Evolutionary conservation across 2,797 vertebrate genomes (phyloP).

Genomic region (Botia almorhae): DNA sequence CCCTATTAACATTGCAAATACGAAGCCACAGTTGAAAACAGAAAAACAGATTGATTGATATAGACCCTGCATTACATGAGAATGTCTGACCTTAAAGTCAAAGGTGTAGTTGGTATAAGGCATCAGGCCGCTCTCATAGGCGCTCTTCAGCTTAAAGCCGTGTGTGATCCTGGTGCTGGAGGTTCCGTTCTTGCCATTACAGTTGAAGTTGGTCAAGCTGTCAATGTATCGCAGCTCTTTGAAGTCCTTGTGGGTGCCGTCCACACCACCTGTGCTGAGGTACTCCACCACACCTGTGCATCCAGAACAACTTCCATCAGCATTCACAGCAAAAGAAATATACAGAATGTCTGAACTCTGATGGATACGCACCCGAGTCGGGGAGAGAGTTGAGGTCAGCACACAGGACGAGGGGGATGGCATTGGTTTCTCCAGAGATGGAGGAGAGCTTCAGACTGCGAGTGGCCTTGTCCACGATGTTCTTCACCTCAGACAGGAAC

Average conservation of each 20-base stretch:
- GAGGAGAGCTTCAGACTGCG: slow-evolving; percentile 89
- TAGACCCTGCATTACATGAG: too few relatives aligned
- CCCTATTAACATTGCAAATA: too few relatives aligned
- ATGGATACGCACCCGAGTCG: too few relatives aligned
- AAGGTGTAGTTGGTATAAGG: slow-evolving; percentile 98
- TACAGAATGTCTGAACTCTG: too few relatives aligned
- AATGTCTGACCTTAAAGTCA: slow-evolving; percentile 86
- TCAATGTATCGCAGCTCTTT: slow-evolving; percentile 97
- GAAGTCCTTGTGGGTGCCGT: slow-evolving; percentile 98
- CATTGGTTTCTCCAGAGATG: slow-evolving; percentile 76
- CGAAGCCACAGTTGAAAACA: too few relatives aligned
- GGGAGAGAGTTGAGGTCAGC: too few relatives aligned
- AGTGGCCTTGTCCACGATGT: slow-evolving; percentile 96
- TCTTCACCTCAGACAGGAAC: slow-evolving; percentile 98
- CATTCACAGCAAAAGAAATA: too few relatives aligned
- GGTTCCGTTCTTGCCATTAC: slow-evolving; percentile 93
- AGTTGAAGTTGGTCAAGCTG: slow-evolving; percentile 97
- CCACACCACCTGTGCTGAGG: slow-evolving; percentile 94
- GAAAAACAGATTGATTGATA: too few relatives aligned
- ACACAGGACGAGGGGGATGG: slow-evolving; percentile 51
- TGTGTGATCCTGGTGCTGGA: slow-evolving; percentile 96
- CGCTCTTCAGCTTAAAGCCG: slow-evolving; percentile 97
- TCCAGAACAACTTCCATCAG: too few relatives aligned
- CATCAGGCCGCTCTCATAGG: slow-evolving; percentile 97
- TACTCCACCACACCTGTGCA: slow-evolving; percentile 91